Evolutionary conservation across 2,888 invertebrate species (phyloP), one percentile per base, ranked within the genome.

Genomic region (Eilema sororculum): DNA sequence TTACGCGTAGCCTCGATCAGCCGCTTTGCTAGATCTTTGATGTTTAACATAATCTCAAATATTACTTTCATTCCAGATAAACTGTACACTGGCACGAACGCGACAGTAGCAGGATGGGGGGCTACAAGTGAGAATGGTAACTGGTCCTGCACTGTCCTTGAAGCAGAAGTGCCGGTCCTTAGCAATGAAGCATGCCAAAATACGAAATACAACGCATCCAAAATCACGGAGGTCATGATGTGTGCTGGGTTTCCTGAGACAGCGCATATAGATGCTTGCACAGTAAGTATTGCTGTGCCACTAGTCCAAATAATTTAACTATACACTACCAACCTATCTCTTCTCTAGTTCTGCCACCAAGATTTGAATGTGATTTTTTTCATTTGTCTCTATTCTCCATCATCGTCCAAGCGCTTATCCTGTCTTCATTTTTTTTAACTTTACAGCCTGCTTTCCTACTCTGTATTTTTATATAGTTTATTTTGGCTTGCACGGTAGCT

Each of bases 141-240:
- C 78, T 97, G 98, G 77, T 97, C 98, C 0, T 98, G 98, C 82
- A 94, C 97, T 20, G 94, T 98, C n/a, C 96, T 97, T 81, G 97
- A 98, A 89, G 98, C 98, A 0, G 97, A 97, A 74, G 96, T 98
- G 13, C 96, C 96, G 0, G 95, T 96, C 16, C 90, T 96, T 10
- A 96, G 96, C 79, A 97, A 97, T 85, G 96, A 97, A 13, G 96
- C 96, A 65, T 98, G 98, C 85, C 96, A 96, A 73, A 96, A 92
- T 63, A 98, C 98, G 2, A 98, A 97, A 80, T 98, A 98, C 89
- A 97, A 97, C 63, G 95, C 96, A 10, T 96, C 97, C 68, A 98
- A 98, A 97, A 98, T 98, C 77, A 97, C 97, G 20, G 97, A 98
- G 76, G 98, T 98, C 83, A 98, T 98, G 98, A 92, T 98, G 94